Base-by-base conservation (phyloP, 2,113 vertebrate genomes). In the Poecilia latipinna region DNA sequence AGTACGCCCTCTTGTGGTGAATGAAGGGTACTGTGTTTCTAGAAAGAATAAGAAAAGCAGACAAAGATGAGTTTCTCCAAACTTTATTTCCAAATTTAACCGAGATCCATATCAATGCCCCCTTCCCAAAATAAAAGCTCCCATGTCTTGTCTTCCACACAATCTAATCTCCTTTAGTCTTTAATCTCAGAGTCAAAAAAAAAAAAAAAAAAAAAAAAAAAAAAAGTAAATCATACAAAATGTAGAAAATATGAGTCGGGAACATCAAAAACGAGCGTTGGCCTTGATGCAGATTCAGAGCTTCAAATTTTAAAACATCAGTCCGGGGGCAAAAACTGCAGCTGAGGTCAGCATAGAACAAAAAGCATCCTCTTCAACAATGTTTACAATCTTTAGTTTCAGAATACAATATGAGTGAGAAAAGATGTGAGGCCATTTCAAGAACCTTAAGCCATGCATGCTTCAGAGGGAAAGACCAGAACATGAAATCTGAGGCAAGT, bases 81-180 rank as follows among this genome's bases (percentile, higher is more conserved):
- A 61, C 78, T 94, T 94, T 93, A 92, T 93, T 57, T 93, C 89
- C 79, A 91, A 87, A 93, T 92, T 85, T 81, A 75, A 84, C 77
- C 82, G 61, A 69, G 75, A 77, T 82, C 69, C 82, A 74, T 83
- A 78, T 71, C 73, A 79, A 78, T 78, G 82, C 79, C 82, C 82
- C 26, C 66, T 78, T 80, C 78, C 15, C 88, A 69, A 48, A 80
- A 74, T 17, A 62, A 64, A 10, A 26, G 63, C 75, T 78, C 82
- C 62, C 83, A 83, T 83, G 70, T 83, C 77, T 89, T 85, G 70
- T 60, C 79, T 71, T 83, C 61, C 81, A 90, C 76, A 84, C 61
- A 75, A 79, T 65, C 80, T 79, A 92, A 91, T 91, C 82, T 91
- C 87, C 81, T 78, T 80, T 72, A 72, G 72, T 87, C 63, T 81